Evolutionary conservation across 2,888 invertebrate genomes (phyloP).

Genomic region (Leucoptera coffeella): DNA sequence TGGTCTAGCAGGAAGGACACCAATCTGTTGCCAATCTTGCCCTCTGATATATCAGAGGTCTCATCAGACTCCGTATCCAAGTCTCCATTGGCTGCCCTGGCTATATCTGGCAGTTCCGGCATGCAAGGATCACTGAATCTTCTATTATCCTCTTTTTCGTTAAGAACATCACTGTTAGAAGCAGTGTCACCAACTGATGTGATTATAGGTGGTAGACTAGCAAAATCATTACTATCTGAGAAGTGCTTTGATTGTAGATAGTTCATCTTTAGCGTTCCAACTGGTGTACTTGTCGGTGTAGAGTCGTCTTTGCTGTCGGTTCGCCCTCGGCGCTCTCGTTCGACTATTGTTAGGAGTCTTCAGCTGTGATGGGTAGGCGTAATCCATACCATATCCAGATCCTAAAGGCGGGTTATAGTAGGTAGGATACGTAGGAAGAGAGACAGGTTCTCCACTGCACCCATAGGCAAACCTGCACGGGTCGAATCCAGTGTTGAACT

Average conservation of each 20-base stretch:
- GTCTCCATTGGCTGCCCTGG: conserved; percentile 36
- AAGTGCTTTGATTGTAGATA: conserved; percentile 35
- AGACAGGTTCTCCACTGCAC: conserved; percentile 56
- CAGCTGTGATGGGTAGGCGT: too few relatives aligned
- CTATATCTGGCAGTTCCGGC: conserved; percentile 34
- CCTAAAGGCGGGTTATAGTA: conserved; percentile 38
- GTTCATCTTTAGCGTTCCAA: conserved; percentile 13
- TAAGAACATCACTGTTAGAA: conserved; percentile 33
- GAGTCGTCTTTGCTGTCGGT: conserved; percentile 18
- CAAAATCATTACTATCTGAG: conserved; percentile 45
- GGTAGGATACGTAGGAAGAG: conserved; percentile 56
- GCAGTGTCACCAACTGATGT: conserved; percentile 46
- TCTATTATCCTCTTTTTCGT: conserved; percentile 50
- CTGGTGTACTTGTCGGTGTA: conserved; percentile 16
- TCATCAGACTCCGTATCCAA: conserved; percentile 48
- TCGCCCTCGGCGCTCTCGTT: too few relatives aligned
- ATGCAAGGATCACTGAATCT: conserved; percentile 66
- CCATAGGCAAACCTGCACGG: conserved; percentile 47
- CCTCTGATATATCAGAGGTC: conserved; percentile 45
- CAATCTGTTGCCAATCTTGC: conserved; percentile 51
- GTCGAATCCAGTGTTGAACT: conserved; percentile 33
- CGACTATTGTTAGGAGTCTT: too few relatives aligned
- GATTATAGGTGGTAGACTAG: conserved; percentile 68
- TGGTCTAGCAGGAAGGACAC: conserved; percentile 65
- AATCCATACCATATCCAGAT: too few relatives aligned